Percentiles rank a stretch among this genome's conserved stretches.
Conservation (phyloP, 2,888 invertebrate genomes). For the Drosophila meridiana region DNA sequence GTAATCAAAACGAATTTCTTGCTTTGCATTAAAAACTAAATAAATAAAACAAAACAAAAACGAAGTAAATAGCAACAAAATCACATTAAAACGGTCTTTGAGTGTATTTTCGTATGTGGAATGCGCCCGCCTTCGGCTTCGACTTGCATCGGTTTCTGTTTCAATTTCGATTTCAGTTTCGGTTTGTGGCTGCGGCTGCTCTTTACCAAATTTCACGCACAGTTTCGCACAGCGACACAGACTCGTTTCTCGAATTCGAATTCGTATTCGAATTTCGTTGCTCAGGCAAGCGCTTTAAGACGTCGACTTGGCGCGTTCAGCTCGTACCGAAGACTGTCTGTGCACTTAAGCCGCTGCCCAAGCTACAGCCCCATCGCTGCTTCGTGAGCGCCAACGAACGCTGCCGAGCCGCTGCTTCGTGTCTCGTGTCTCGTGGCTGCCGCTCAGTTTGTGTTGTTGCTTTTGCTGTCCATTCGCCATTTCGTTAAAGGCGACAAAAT, state of each 20-base stretch:
- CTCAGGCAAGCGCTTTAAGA: conserved; percentile 18
- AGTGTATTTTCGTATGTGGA: conserved; percentile 38
- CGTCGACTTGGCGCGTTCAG: conserved; percentile 60
- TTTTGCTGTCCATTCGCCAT: conserved; percentile 33
- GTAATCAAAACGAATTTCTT: conserved; percentile 22
- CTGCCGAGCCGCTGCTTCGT: conserved; percentile 1
- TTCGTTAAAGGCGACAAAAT: conserved; percentile 70
- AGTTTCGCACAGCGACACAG: conserved; percentile 52
- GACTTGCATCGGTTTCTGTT: conserved; percentile 39
- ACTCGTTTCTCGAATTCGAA: conserved; percentile 17
- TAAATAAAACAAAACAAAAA: conserved; percentile 12
- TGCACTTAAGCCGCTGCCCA: conserved; percentile 32
- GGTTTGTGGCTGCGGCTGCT: conserved; percentile 42
- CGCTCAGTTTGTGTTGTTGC: conserved; percentile 19
- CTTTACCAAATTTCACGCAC: conserved; percentile 76
- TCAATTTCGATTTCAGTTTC: conserved; percentile 16
- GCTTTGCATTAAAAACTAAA: conserved; percentile 33
- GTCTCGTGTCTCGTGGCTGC: background rate
- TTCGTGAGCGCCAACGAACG: conserved; percentile 20
- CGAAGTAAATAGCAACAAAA: conserved; percentile 37
- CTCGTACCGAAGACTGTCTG: conserved; percentile 68
- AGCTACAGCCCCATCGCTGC: conserved; percentile 24
- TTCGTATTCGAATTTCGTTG: conserved; percentile 25
- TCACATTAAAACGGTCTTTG: conserved; percentile 46
- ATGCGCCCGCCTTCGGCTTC: conserved; percentile 42